Evolutionary conservation across 2,888 invertebrate species (phyloP).

Genomic region (Lithophane semibrunnea): DNA sequence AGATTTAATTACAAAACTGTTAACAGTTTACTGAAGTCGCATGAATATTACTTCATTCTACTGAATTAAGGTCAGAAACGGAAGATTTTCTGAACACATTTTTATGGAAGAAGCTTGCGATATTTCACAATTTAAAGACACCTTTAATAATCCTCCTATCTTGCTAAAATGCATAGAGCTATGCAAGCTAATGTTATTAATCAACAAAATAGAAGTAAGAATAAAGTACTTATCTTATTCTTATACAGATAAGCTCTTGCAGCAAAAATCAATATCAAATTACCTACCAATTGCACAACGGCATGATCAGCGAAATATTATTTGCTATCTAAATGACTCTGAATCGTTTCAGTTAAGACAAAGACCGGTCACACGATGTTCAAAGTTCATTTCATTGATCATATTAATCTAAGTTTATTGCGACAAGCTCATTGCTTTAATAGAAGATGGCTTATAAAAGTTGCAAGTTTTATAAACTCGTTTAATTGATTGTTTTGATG

Average conservation of each 20-base stretch:
- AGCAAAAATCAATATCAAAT: background rate
- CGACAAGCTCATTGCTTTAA: constrained; percentile 3
- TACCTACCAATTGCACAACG: background rate
- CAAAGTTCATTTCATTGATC: constrained; percentile 48
- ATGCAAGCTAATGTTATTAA: background rate
- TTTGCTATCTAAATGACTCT: constrained; percentile 20
- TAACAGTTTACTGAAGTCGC: background rate
- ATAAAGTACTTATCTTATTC: background rate
- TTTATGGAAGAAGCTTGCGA: background rate
- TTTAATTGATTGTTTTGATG: constrained; percentile 7
- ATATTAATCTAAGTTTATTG: constrained; percentile 37
- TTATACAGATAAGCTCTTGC: background rate
- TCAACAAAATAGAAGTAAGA: background rate
- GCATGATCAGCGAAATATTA: constrained; percentile 9
- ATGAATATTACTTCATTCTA: background rate
- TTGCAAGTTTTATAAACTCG: background rate
- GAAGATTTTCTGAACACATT: background rate
- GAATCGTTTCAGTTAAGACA: constrained; percentile 25
- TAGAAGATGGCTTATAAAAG: background rate
- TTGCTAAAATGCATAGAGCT: background rate
- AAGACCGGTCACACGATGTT: constrained; percentile 18
- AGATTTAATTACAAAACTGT: background rate
- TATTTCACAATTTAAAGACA: background rate
- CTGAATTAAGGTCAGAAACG: background rate
- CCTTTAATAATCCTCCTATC: background rate